Conservation (phyloP, 2,888 invertebrate genomes). For the Acrobasis repandana region DNA sequence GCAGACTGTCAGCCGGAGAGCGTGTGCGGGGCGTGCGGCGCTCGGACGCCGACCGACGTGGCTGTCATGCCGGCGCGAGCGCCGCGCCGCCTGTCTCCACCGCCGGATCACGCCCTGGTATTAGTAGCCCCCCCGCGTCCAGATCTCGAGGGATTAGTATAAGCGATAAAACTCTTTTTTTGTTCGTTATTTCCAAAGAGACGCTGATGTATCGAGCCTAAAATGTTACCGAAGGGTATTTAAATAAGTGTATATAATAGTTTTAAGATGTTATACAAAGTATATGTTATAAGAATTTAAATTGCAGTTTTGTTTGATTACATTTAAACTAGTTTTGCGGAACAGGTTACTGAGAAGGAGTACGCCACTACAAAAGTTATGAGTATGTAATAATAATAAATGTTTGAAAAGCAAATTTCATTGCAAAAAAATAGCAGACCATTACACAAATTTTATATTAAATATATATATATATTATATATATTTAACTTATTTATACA, state of each 20-base stretch:
- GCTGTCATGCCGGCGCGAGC: constrained; percentile 39
- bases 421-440: no score
- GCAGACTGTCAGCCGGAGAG: constrained; percentile 50
- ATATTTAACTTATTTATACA: no score
- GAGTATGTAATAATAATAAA: no score
- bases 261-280: neutral
- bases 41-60: constrained; percentile 41
- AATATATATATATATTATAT: no score
- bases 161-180: neutral
- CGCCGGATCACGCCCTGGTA: constrained; percentile 48
- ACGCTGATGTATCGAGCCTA: neutral
- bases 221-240: neutral
- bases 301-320: neutral
- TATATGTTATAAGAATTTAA: neutral
- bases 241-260: neutral
- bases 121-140: constrained; percentile 69
- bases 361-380: no score
- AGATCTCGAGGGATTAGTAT: constrained; percentile 67
- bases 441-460: no score
- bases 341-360: no score
- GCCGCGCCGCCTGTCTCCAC: constrained; percentile 36
- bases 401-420: no score
- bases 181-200: neutral
- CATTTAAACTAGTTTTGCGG: neutral
- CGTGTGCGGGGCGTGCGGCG: constrained; percentile 58